Base-by-base conservation (phyloP, 2,113 vertebrate genomes). In the Otis tarda region DNA sequence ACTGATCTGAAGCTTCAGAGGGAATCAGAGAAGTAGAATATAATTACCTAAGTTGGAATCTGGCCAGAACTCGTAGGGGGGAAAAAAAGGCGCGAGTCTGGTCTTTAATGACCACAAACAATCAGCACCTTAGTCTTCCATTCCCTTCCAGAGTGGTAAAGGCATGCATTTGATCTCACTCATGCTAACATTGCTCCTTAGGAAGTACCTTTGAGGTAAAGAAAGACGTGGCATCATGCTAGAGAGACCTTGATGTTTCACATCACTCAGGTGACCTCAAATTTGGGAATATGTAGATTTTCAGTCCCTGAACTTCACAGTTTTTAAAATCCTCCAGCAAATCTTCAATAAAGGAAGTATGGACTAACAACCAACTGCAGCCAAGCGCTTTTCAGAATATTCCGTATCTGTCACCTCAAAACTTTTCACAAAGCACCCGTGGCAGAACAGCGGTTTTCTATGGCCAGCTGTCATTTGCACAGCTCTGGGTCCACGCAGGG, bases 1-100 rank as follows among this genome's bases (percentile, higher is more conserved):
- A 96, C 90, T 94, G 92, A 94, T 96, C 71, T 83, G 92, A 94
- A 89, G 91, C 83, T 94, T 94, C 89, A 87, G 81, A 83, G 94
- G 53, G 92, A 95, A 96, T 96, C 94, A 95, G 70, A 45, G 70
- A 94, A 88, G 65, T 76, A 95, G 90, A 95, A 94, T 92, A 91
- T 96, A 95, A 97, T 91, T 94, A 94, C 83, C 83, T 87, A 83
- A 82, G 69, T 43, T 94, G 91, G 95, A 94, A 95, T 87, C 49
- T 91, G 50, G 86, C 91, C 94, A 97, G 57, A 83, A 73, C 53
- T 94, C 12, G 1, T 25, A 33, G n/a, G 4, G 12, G 27, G 17
- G 49, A 56, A 65, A 11, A 24, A 49, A 2, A 24, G 61, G 61
- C 33, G 31, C 1, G 1, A 83, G 76, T 83, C 61, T 80, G 37